Evolutionary conservation across 2,113 vertebrate species (phyloP).

Genomic region (Cyprinus carpio): DNA sequence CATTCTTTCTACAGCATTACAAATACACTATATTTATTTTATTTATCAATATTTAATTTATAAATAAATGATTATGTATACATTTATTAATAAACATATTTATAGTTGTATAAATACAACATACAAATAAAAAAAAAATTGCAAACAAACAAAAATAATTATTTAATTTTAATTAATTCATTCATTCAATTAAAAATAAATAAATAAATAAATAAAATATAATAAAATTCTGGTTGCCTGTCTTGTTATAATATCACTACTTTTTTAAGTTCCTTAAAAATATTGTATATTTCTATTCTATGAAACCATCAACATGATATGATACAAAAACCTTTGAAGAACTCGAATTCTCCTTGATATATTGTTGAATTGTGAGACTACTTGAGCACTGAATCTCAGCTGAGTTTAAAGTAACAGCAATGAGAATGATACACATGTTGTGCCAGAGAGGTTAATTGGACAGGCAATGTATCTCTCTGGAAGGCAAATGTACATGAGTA

Average conservation of each 20-base stretch:
- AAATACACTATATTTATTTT: neutral
- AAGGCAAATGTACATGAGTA: slow-evolving; percentile 14
- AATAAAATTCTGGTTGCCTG: neutral
- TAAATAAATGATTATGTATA: too few species aligned
- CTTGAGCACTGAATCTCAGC: neutral
- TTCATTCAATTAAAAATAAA: too few species aligned
- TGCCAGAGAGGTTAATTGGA: slow-evolving; percentile 33
- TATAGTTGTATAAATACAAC: too few species aligned
- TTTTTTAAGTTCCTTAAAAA: too few species aligned
- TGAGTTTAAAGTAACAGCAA: neutral
- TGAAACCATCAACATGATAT: neutral
- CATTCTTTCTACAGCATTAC: neutral
- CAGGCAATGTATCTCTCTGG: slow-evolving; percentile 29
- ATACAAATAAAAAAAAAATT: too few species aligned
- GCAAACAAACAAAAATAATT: too few species aligned
- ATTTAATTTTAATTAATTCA: too few species aligned
- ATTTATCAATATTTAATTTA: neutral
- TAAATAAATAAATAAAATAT: too few species aligned
- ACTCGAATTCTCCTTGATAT: neutral
- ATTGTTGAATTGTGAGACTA: neutral
- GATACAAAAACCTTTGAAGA: neutral
- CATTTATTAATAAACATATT: too few species aligned
- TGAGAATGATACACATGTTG: slow-evolving; percentile 35
- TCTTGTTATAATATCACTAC: neutral
- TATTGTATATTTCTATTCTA: neutral